Base-by-base conservation (phyloP, 2,888 invertebrate species). In the Xanthia togata region DNA sequence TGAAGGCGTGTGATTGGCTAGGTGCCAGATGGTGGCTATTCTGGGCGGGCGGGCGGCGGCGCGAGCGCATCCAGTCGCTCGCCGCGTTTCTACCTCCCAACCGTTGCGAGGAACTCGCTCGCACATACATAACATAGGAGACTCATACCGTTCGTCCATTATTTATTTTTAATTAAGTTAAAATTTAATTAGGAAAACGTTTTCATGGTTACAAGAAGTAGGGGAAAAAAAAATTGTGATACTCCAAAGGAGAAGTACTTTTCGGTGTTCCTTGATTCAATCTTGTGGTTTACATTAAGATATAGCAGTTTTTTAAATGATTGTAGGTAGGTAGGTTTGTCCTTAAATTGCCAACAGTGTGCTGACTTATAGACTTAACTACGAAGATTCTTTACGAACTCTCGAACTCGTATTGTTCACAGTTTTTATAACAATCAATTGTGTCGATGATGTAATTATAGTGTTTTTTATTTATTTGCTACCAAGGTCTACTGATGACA, bases 41-140 rank as follows among this genome's bases (percentile, higher is more conserved):
- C 94, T 94, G 92, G 93, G 94, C 93, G 93, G 93, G 93, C 93
- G 95, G 93, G 92, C 90, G 93, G 92, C 90, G 88, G 91, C 95
- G 94, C 93, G 91, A 90, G 93, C 94, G 94, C 95, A 91, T 88
- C 92, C 95, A 95, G 95, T 95, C 91, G 90, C 87, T 87, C 94
- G 94, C 91, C 94, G 95, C 94, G 93, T 87, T 88, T 89, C 89
- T 90, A 89, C 89, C 91, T 85, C 79, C 82, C 67, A 76, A 77
- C 84, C 77, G 81, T 74, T 84, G 84, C 81, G 80, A 80, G 85
- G 81, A 80, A 83, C 73, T 82, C 71, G 73, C 78, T 81, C 76
- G 79, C 77, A 78, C 88, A 79, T 78, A 78, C 71, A 81, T 76
- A 75, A 70, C 78, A 74, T 70, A 76, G 57, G 64, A 85, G 72